A percentile compares a stretch with the other conserved stretches of the same genome.
These are phyloP conservation scores for Patagioenas fasciata DNA, from an alignment of 2,113 vertebrate species.

Conservation along the genomic window DNA sequence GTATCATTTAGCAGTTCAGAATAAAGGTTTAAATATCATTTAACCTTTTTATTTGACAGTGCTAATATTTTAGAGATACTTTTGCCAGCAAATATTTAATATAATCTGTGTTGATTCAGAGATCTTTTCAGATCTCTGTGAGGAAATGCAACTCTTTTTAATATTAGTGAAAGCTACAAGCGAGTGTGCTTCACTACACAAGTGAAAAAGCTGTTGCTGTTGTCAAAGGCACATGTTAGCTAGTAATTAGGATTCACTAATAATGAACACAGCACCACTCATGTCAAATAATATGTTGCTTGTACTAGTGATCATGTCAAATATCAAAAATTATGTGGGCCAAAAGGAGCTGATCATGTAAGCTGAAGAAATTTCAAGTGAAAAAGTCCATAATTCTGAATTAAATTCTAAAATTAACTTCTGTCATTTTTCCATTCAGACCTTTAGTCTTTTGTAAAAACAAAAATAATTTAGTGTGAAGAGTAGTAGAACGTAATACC, in stretches of 20 bases:
- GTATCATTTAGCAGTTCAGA: constrained; percentile 5
- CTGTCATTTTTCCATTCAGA: not conserved
- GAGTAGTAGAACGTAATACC: not conserved
- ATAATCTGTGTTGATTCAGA: not conserved
- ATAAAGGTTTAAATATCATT: not conserved
- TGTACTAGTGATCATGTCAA: not conserved
- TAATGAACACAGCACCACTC: not conserved
- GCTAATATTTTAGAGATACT: not conserved
- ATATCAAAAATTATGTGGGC: not conserved
- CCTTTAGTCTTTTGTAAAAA: not conserved
- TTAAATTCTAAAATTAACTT: not conserved
- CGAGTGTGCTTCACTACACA: not conserved
- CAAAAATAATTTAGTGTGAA: not conserved
- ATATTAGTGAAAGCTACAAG: not conserved
- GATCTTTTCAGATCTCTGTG: not conserved
- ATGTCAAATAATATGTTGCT: not conserved
- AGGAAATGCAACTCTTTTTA: not conserved
- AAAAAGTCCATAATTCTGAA: not conserved
- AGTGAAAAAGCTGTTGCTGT: not conserved
- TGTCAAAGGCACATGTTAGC: not conserved
- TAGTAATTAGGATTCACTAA: not conserved
- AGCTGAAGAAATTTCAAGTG: not conserved
- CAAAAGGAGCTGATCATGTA: not conserved
- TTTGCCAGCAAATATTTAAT: not conserved
- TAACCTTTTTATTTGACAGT: not conserved